Conservation (phyloP, 2,797 vertebrate genomes). For the Enteromius unitaeniatus region DNA sequence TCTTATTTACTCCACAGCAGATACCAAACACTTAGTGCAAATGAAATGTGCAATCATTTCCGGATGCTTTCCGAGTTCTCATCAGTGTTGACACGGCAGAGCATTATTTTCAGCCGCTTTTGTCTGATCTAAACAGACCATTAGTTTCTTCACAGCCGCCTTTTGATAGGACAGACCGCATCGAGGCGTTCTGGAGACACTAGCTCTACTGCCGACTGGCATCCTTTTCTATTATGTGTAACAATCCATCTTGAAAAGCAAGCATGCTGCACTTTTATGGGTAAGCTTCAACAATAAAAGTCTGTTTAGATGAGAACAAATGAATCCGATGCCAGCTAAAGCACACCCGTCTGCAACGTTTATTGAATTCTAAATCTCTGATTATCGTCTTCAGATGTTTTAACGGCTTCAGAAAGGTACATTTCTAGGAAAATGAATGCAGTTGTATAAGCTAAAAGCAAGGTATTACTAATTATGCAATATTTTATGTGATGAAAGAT, state of each 20-base stretch:
- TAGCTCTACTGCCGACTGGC: not conserved
- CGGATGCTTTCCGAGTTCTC: conserved; percentile 1
- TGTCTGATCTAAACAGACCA: conserved; percentile 21
- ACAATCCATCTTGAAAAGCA: not conserved
- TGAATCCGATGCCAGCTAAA: not conserved
- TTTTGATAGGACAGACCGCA: conserved; percentile 5
- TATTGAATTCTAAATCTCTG: not conserved
- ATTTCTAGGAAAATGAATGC: not conserved
- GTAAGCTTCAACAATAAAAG: not conserved
- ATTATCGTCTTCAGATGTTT: not conserved
- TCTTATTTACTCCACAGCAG: conserved; percentile 14
- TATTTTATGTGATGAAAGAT: no score
- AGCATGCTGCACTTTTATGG: not conserved
- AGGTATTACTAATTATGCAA: not conserved
- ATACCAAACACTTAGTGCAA: not conserved
- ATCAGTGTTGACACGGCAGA: not conserved
- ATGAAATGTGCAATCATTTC: conserved; percentile 5
- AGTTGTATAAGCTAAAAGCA: not conserved
- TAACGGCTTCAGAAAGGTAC: not conserved
- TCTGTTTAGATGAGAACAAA: conserved; percentile 10
- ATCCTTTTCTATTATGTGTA: not conserved
- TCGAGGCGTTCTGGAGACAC: not conserved
- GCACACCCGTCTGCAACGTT: not conserved
- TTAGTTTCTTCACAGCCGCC: conserved; percentile 19
- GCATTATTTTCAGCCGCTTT: conserved; percentile 13